Percentiles rank a stretch among this genome's conserved stretches.
These are phyloP conservation scores for Andrena marginata DNA, from an alignment of 2,888 invertebrate species.

Conservation along the genomic window DNA sequence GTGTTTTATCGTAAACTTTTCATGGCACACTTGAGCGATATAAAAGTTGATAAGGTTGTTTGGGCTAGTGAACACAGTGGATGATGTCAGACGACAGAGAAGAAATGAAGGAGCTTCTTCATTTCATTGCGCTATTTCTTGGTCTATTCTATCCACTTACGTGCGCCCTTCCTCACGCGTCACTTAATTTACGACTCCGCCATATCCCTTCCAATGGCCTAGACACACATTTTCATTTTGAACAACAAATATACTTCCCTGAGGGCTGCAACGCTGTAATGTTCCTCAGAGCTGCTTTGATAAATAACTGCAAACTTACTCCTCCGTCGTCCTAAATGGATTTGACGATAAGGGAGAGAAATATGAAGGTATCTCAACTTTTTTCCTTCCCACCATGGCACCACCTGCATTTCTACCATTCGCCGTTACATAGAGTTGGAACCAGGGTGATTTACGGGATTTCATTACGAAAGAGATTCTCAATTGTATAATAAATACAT, in stretches of 20 bases:
- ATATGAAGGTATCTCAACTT: no score
- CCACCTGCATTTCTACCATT: no score
- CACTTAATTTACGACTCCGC: background rate
- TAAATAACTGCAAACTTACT: background rate
- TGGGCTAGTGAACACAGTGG: background rate
- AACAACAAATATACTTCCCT: background rate
- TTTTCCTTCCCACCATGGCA: no score
- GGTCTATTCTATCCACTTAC: background rate
- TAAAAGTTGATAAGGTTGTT: background rate
- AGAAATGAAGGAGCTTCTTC: background rate
- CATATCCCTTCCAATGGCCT: background rate
- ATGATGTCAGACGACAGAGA: background rate
- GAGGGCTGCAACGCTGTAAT: background rate
- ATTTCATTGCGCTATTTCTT: background rate
- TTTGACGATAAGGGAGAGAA: no score
- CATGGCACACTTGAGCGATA: no score
- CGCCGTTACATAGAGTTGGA: no score
- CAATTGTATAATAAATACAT: no score
- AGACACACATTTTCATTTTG: conserved; percentile 6
- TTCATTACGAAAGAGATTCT: no score
- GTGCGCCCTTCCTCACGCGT: background rate
- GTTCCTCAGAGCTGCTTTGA: conserved; percentile 1
- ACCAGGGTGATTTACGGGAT: no score
- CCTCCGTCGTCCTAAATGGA: background rate
- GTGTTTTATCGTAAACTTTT: no score